Evolutionary conservation across 1,140 invertebrate species (phyloP).

Genomic region (Mesaphorura yosii): DNA sequence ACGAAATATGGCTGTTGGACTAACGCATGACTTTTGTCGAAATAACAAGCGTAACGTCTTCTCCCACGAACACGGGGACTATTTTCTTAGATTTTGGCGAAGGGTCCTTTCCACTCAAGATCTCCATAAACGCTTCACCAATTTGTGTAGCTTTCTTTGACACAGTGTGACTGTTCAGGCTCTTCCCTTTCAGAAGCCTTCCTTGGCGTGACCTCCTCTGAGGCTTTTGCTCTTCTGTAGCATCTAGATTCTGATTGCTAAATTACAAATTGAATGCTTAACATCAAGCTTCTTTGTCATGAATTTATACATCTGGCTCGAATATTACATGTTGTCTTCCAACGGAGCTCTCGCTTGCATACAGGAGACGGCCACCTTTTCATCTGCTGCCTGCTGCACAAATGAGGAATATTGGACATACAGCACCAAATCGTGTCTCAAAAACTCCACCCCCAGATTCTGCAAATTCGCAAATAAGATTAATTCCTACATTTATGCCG

Average conservation of each 20-base stretch:
- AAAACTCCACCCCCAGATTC: slow-evolving; percentile 22
- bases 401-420: slow-evolving; percentile 31
- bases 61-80: slow-evolving; percentile 24
- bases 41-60: slow-evolving; percentile 29
- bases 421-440: slow-evolving; percentile 22
- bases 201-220: slow-evolving; percentile 17
- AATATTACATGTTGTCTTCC: slow-evolving; percentile 6
- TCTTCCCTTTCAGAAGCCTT: slow-evolving; percentile 14
- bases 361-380: slow-evolving; percentile 27
- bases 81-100: slow-evolving; percentile 28
- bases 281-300: neutral
- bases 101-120: slow-evolving; percentile 26
- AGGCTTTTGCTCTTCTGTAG: neutral
- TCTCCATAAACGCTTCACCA: slow-evolving; percentile 31
- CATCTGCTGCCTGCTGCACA: slow-evolving; percentile 29
- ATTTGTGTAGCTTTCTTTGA: slow-evolving; percentile 22
- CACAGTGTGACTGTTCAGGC: neutral
- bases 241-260: neutral
- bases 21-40: slow-evolving; percentile 30
- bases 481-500: too few relatives aligned
- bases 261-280: neutral
- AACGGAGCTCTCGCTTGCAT: slow-evolving; percentile 10
- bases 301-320: neutral
- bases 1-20: too few relatives aligned
- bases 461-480: too few relatives aligned